Conservation (phyloP, 2,113 vertebrate species). For the Gracilinanus agilis region DNA sequence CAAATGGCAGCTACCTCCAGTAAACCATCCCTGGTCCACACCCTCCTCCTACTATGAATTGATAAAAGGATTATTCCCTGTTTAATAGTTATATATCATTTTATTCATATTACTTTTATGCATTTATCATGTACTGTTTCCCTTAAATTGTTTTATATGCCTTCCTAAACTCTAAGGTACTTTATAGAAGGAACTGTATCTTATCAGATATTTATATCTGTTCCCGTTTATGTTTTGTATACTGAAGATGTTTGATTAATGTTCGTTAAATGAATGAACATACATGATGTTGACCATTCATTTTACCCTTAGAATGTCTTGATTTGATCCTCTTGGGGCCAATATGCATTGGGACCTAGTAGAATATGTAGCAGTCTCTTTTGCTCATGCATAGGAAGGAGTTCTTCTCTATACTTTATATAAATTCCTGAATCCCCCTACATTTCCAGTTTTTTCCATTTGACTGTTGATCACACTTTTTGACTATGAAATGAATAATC, state of each 20-base stretch:
- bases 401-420: conserved; percentile 6
- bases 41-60: not conserved
- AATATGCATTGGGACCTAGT: too few relatives aligned
- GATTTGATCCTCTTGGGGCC: not conserved
- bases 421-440: not conserved
- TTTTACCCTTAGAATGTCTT: not conserved
- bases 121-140: not conserved
- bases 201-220: not conserved
- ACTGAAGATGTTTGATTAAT: not conserved
- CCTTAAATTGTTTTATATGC: not conserved
- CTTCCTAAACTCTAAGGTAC: not conserved
- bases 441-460: not conserved
- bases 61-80: not conserved
- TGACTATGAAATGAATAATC: not conserved
- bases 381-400: rapidly evolving
- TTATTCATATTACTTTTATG: not conserved
- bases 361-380: not conserved
- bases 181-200: not conserved
- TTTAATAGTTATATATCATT: not conserved
- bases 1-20: not conserved
- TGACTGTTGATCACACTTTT: not conserved
- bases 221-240: not conserved
- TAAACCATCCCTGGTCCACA: not conserved
- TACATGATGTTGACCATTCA: not conserved
- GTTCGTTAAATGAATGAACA: not conserved